Base-by-base conservation (phyloP, 2,888 invertebrate genomes). In the Halictus quadricinctus region DNA sequence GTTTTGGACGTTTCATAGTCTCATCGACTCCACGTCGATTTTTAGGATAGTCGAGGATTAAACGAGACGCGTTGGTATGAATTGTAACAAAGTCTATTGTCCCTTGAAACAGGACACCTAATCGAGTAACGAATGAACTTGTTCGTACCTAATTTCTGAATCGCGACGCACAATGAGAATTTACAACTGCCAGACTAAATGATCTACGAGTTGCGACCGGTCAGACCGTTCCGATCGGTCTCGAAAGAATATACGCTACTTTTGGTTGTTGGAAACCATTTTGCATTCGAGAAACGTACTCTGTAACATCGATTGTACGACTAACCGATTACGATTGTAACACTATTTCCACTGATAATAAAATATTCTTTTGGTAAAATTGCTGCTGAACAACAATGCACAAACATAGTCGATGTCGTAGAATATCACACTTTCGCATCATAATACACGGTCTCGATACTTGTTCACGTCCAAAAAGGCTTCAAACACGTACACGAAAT, bases 341-440 rank as follows among this genome's bases (percentile, higher is more conserved):
- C 83, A 81, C 90, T 91, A 91, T 92, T 90, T 89, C 90, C 85
- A 91, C 92, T 90, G 78, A 88, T 88, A 93, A 93, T 93, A 93
- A 93, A 93, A 90, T 91, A 92, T 93, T 92, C 91, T 92, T 93
- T 93, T 92, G 86, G 88, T 90, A 92, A 88, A 86, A 66, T 85
- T 29, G 60, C 21, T 41, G 36, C 66, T 66, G 66, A 36, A 66
- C 36, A 21, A 36, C 4, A 10, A 13, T 25, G 60, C 25, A 15
- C 6, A 25, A 60, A 60, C 60, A 15, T 15, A 64, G 25, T 64
- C 60, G 29, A 64, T 6, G 6, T 15, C 25, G 60, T 13, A 64
- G 6, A 25, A 29, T 29, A 15, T 64, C 29, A 64, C 29, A 29
- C 29, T 29, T 2, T 64, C 64, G n/a, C 54, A 54, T n/a, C 21